phyloP scores from a whole-genome alignment of 1,140 invertebrate genomes.

The Drosophila bocqueti region DNA sequence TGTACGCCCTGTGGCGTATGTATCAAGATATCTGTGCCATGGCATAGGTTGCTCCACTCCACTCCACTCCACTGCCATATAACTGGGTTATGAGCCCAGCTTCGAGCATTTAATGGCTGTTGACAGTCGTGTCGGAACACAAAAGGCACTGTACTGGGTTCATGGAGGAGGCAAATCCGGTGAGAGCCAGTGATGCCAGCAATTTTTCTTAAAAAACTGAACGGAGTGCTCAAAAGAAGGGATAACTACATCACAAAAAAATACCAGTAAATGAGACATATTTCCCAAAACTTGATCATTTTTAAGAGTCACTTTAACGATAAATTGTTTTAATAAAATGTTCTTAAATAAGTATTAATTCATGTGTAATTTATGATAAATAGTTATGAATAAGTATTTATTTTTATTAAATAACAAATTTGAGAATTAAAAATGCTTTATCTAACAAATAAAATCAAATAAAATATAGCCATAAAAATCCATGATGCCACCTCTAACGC shows the following conservation, averaged over 20 bases:
- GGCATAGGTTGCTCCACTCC: conserved; percentile 59
- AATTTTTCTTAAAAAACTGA: background rate
- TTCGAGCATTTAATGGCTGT: conserved; percentile 81
- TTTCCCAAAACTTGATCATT: background rate
- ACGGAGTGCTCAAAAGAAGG: background rate
- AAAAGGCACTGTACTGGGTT: conserved; percentile 28
- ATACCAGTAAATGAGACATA: too few relatives aligned
- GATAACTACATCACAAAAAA: background rate
- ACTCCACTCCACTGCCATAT: conserved; percentile 25
- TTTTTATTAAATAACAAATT: background rate
- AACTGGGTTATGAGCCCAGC: conserved; percentile 70
- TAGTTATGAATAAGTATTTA: background rate
- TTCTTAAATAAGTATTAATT: background rate
- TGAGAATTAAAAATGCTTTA: too few relatives aligned
- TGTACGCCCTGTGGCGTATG: conserved; percentile 47
- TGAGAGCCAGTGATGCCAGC: conserved; percentile 1
- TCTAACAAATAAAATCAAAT: too few relatives aligned
- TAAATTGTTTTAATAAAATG: background rate
- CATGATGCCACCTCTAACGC: conserved; percentile 1
- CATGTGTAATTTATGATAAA: background rate
- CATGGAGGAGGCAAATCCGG: conserved; percentile 1
- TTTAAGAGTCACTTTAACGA: background rate
- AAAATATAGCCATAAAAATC: too few relatives aligned
- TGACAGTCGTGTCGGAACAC: conserved; percentile 80
- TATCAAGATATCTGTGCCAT: conserved; percentile 67